Evolutionary conservation across 2,888 invertebrate species (phyloP).

Genomic region (Cantharis lateralis): DNA sequence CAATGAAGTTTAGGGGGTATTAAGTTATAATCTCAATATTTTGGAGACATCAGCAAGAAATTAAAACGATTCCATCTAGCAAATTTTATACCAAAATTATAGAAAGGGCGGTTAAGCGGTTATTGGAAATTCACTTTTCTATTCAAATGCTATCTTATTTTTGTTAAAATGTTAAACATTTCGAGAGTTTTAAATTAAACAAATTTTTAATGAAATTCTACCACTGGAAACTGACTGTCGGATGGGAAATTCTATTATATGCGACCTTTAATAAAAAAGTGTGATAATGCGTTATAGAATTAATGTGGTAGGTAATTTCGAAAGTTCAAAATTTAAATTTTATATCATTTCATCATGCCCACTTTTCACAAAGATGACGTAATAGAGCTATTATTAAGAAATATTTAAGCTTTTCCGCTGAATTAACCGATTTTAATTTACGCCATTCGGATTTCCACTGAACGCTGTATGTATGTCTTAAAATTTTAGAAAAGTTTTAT

Average conservation of each 20-base stretch:
- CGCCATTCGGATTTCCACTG: background rate
- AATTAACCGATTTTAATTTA: constrained; percentile 1
- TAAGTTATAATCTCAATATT: background rate
- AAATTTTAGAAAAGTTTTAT: background rate
- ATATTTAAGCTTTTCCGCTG: background rate
- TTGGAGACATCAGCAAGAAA: background rate
- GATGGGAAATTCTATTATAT: background rate
- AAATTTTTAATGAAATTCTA: background rate
- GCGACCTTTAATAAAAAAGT: background rate
- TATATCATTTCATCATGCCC: background rate
- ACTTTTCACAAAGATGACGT: background rate
- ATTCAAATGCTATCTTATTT: too few species aligned
- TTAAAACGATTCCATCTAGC: background rate
- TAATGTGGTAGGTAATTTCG: background rate
- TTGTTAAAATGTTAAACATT: background rate
- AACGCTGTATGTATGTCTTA: background rate
- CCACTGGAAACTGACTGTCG: background rate
- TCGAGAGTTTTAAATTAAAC: background rate
- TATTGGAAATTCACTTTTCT: background rate
- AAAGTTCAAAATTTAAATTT: background rate
- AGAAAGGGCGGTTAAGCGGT: too few species aligned
- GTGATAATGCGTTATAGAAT: background rate
- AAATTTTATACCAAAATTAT: background rate
- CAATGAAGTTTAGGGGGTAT: background rate
- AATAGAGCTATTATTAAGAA: background rate